Evolutionary conservation across 1,140 invertebrate genomes (phyloP).

Genomic region (Drosophila hydei): DNA sequence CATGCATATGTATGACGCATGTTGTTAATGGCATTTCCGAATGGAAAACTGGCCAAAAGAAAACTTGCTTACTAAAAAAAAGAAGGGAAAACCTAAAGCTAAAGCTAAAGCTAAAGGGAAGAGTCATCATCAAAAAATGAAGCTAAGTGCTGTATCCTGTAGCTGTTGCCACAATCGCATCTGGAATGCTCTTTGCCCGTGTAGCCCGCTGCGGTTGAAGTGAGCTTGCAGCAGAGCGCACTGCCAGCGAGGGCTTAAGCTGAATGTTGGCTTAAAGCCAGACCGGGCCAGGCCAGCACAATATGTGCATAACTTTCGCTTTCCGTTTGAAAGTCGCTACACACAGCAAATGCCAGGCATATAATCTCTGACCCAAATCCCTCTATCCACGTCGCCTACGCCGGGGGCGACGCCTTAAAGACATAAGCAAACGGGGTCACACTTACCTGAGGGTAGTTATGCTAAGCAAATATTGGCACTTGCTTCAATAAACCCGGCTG

Average conservation of each 20-base stretch:
- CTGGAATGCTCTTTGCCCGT: slow-evolving; percentile 65
- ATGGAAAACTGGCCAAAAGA: slow-evolving; percentile 54
- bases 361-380: slow-evolving; percentile 79
- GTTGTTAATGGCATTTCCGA: slow-evolving; percentile 68
- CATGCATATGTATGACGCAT: slow-evolving; percentile 73
- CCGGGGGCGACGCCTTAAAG: slow-evolving; percentile 65
- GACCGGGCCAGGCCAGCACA: slow-evolving; percentile 30
- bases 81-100: neutral
- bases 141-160: slow-evolving; percentile 56
- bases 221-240: slow-evolving; percentile 1
- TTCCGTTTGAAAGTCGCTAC: slow-evolving; percentile 45
- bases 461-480: slow-evolving; percentile 77
- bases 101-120: neutral
- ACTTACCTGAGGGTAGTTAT: neutral
- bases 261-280: slow-evolving; percentile 56
- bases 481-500: slow-evolving; percentile 77
- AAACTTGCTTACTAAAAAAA: slow-evolving; percentile 64
- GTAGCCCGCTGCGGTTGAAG: slow-evolving; percentile 37
- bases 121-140: slow-evolving; percentile 53
- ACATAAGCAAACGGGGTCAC: slow-evolving; percentile 77
- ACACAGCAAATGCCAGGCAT: slow-evolving; percentile 53
- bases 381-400: slow-evolving; percentile 20
- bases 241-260: neutral
- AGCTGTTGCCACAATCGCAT: slow-evolving; percentile 49
- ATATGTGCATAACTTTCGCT: slow-evolving; percentile 76